phyloP scores from a whole-genome alignment of 2,113 vertebrate genomes.

The Dipodomys merriami region DNA sequence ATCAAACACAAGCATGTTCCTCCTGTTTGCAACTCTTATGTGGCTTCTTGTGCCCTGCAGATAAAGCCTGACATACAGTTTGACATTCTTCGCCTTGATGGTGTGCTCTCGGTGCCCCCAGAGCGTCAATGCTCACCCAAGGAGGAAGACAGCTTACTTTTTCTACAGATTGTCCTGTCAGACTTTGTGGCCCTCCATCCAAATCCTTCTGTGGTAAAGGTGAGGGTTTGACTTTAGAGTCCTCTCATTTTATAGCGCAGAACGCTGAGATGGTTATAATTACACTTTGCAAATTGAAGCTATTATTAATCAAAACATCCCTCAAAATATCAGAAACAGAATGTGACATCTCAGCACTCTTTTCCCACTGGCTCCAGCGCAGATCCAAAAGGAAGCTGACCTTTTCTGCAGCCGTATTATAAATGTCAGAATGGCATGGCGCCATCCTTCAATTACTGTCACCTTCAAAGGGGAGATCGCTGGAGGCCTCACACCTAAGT shows the following conservation, averaged over 20 bases:
- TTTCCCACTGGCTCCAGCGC: slow-evolving; percentile 62
- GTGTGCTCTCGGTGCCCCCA: background rate
- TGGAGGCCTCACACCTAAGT: slow-evolving; percentile 68
- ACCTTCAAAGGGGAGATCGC: slow-evolving; percentile 77
- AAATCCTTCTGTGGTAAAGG: background rate
- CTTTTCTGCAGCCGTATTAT: slow-evolving; percentile 79
- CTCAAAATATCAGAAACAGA: slow-evolving; percentile 65
- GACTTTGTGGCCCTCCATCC: background rate
- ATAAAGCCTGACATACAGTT: background rate
- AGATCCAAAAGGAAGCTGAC: slow-evolving; percentile 78
- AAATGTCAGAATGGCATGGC: slow-evolving; percentile 80
- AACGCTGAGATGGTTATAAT: slow-evolving; percentile 21
- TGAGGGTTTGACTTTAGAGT: slow-evolving; percentile 16
- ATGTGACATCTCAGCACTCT: slow-evolving; percentile 71
- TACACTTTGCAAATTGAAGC: slow-evolving; percentile 64
- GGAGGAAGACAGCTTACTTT: background rate
- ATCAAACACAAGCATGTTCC: background rate
- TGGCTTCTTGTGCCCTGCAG: background rate
- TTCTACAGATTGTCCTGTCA: background rate
- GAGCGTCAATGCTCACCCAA: background rate
- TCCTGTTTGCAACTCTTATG: background rate
- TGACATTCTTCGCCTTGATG: background rate
- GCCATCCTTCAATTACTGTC: slow-evolving; percentile 80
- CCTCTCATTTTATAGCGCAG: background rate
- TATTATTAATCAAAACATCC: slow-evolving; percentile 76